These are phyloP conservation scores for Artibeus jamaicensis DNA, from an alignment of 2,797 vertebrate genomes.

Conservation along the genomic window DNA sequence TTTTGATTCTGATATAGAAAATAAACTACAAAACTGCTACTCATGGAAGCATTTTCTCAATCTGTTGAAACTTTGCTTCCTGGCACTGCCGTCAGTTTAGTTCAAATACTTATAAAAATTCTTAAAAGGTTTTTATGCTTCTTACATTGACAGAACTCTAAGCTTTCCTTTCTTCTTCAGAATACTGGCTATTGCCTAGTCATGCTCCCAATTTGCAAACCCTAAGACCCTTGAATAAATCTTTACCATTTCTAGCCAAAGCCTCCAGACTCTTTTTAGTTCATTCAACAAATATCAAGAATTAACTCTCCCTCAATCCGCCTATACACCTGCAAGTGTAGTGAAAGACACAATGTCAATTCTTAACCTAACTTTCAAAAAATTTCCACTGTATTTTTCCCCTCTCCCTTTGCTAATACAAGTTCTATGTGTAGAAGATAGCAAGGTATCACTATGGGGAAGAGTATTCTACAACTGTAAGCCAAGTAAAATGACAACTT, in stretches of 20 bases:
- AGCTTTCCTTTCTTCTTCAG: neutral
- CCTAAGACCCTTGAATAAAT: neutral
- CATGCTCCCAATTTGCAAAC: neutral
- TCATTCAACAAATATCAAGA: neutral
- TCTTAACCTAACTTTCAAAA: neutral
- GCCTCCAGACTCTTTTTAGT: neutral
- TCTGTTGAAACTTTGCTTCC: neutral
- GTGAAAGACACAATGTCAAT: neutral
- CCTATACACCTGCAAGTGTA: neutral
- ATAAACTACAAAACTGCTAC: neutral
- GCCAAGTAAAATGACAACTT: neutral
- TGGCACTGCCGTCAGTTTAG: neutral
- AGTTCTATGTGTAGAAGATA: neutral
- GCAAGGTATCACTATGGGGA: neutral
- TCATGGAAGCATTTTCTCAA: neutral
- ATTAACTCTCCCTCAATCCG: neutral
- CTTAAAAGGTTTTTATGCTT: neutral
- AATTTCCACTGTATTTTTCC: neutral
- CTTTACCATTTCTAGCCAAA: neutral
- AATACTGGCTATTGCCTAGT: neutral
- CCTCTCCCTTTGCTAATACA: neutral
- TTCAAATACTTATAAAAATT: neutral
- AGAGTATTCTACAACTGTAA: neutral
- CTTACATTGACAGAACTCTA: neutral
- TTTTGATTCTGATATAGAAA: neutral